phyloP scores from a whole-genome alignment of 2,113 vertebrate species.

The Urocynchramus pylzowi region DNA sequence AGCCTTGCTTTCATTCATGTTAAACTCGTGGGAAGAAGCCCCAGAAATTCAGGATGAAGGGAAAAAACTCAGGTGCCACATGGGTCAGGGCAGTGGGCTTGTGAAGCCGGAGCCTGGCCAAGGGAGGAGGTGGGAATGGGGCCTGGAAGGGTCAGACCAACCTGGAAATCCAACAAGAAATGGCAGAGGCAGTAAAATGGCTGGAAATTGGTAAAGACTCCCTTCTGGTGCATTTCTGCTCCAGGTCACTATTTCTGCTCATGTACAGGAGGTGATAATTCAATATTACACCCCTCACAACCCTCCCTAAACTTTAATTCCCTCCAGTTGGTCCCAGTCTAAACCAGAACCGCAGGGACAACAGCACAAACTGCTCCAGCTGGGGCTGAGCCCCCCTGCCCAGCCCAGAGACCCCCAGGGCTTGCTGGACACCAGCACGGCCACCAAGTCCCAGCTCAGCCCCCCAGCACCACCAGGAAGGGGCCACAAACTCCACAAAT shows the following conservation, averaged over 20 bases:
- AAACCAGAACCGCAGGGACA: neutral
- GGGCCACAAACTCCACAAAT: neutral
- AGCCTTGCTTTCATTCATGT: neutral
- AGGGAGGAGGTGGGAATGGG: rapidly evolving
- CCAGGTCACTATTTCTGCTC: neutral
- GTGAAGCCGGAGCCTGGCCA: neutral
- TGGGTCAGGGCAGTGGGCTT: neutral
- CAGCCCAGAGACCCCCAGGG: rapidly evolving
- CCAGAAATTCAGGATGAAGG: neutral
- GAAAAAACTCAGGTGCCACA: neutral
- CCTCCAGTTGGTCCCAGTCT: neutral
- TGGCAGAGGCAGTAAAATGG: rapidly evolving
- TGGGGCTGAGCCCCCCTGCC: too few relatives aligned
- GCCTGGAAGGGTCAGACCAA: neutral
- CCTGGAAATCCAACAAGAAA: neutral
- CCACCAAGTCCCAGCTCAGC: neutral
- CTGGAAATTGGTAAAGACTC: neutral
- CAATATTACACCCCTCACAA: too few relatives aligned
- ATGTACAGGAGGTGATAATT: rapidly evolving
- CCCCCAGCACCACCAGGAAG: neutral
- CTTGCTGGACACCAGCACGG: rapidly evolving
- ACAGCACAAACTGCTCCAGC: rapidly evolving
- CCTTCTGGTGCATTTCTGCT: neutral
- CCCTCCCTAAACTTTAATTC: rapidly evolving
- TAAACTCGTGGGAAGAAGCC: neutral